Percentiles rank a stretch among this genome's conserved stretches.
Conservation (phyloP, 2,888 invertebrate genomes). For the Hanleya hanleyi region DNA sequence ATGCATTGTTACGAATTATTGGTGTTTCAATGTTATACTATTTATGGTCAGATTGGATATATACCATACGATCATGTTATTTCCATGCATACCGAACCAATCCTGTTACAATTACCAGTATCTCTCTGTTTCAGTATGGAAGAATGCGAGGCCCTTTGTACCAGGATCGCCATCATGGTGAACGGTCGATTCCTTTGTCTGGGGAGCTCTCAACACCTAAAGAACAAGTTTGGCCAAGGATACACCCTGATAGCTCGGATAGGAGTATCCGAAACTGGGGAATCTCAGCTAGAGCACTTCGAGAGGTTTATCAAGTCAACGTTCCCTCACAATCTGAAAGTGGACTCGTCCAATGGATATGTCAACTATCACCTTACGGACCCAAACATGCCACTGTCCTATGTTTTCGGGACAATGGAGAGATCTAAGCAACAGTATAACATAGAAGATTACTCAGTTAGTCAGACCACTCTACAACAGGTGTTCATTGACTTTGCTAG, state of each 20-base stretch:
- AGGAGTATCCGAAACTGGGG: conserved; percentile 54
- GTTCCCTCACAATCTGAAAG: conserved; percentile 78
- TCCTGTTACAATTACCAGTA: too few species aligned
- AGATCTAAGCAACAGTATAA: conserved; percentile 43
- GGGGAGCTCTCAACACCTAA: conserved; percentile 77
- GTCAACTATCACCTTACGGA: conserved; percentile 58
- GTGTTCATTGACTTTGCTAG: conserved; percentile 73
- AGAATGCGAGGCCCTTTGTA: conserved; percentile 88
- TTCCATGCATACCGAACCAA: too few species aligned
- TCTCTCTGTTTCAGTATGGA: conserved; percentile 81
- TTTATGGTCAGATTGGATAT: too few species aligned
- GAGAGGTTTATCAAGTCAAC: conserved; percentile 73
- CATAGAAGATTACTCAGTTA: conserved; percentile 66
- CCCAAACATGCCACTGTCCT: conserved; percentile 47
- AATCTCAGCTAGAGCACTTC: conserved; percentile 9
- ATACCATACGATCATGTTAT: too few species aligned
- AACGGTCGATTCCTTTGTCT: conserved; percentile 83
- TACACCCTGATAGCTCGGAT: conserved; percentile 78
- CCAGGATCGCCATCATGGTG: conserved; percentile 85
- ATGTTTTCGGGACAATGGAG: conserved; percentile 57
- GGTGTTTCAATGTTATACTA: too few species aligned
- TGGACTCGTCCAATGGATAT: conserved; percentile 80
- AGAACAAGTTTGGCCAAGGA: conserved; percentile 82
- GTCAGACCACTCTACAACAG: conserved; percentile 66
- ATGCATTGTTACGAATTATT: too few species aligned